Evolutionary conservation across 2,888 invertebrate genomes (phyloP), one percentile per base, ranked within the genome.

Genomic region (Steinernema scapterisci): DNA sequence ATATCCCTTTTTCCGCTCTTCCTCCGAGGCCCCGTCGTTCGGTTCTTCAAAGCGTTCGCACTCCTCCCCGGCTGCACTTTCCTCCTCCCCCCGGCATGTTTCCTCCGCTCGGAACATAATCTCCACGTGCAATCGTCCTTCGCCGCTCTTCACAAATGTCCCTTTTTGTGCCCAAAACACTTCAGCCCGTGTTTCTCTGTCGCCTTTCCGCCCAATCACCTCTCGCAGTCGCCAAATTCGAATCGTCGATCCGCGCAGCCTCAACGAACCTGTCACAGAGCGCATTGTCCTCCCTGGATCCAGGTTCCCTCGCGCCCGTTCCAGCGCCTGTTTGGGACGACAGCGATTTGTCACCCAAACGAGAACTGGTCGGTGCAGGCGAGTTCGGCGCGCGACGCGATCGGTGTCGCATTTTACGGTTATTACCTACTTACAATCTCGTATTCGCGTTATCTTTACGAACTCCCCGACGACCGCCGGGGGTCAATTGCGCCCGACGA

Each of bases 401-500:
- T 31, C 63, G 38, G 31, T 63, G 63, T 31, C 31, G 31, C 48
- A 27, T 25, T 27, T 31, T 31, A 63, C 63, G 63, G 31, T 63
- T 31, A 31, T 63, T 31, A 63, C 63, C 31, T 25, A 25, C 9
- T 63, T 63, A 63, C 63, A 63, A 63, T 63, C 63, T 63, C 63
- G 38, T 27, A 25, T 63, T 63, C 31, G 27, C 63, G 63, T 63
- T 31, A 31, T 31, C 63, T 63, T 63, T 63, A 63, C 63, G 63
- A 5, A 63, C 63, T 63, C 38, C 63, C 16, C 19, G 63, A n/a
- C n/a, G n/a, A 27, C 31, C 63, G 27, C 31, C 63, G 63, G 3
- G 16, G 27, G 38, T 38, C 38, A 38, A 38, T 38, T 38, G 38
- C 38, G 38, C 38, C 38, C 38, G 19, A 31, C 63, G 31, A 63